These are phyloP conservation scores for Neostethus bicornis DNA, from an alignment of 2,797 vertebrate species.

Conservation along the genomic window DNA sequence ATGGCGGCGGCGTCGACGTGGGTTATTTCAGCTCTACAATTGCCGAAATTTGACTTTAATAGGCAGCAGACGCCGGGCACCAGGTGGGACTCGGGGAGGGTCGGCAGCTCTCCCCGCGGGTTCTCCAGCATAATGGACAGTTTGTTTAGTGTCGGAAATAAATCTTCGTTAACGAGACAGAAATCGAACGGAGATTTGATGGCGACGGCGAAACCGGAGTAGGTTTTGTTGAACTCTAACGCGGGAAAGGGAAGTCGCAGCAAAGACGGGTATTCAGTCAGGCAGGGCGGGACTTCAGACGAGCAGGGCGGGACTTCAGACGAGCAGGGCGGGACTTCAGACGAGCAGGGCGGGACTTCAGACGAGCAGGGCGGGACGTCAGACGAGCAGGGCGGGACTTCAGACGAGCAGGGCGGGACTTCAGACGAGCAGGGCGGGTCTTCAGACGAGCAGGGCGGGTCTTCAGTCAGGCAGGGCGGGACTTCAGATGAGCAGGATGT, in stretches of 20 bases:
- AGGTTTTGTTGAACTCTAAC: constrained; percentile 66
- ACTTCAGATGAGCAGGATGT: too few species aligned
- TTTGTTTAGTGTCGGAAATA: constrained; percentile 69
- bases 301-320: too few species aligned
- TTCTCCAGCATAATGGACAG: constrained; percentile 78
- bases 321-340: too few species aligned
- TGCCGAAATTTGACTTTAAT: constrained; percentile 70
- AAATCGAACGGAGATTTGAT: constrained; percentile 84
- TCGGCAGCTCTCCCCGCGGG: constrained; percentile 65
- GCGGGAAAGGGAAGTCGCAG: constrained; percentile 63
- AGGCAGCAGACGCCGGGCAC: constrained; percentile 80
- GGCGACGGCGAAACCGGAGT: constrained; percentile 76
- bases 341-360: too few species aligned
- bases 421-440: too few species aligned
- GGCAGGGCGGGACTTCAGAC: too few species aligned
- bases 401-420: too few species aligned
- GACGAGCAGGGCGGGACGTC: too few species aligned
- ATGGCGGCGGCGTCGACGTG: constrained; percentile 55
- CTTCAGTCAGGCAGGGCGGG: too few species aligned
- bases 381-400: too few species aligned
- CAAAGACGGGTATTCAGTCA: too few species aligned
- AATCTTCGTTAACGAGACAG: constrained; percentile 79
- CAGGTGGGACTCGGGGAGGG: constrained; percentile 72
- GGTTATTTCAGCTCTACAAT: constrained; percentile 84
- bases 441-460: too few species aligned